Evolutionary conservation across 2,797 vertebrate species (phyloP).

Genomic region (Danio aesculapii): DNA sequence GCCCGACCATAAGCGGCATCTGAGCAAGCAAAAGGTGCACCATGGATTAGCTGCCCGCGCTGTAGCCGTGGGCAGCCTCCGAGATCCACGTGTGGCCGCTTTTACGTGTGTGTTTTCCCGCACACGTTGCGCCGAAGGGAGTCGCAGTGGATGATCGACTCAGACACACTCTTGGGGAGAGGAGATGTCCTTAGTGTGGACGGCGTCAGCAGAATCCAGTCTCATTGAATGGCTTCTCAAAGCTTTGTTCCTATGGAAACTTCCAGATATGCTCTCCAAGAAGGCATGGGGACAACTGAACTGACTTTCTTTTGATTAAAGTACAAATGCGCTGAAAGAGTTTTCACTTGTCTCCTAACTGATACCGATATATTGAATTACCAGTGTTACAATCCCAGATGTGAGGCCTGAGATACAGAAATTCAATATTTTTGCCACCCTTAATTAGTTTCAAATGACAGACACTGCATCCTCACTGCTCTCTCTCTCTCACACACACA

Average conservation of each 20-base stretch:
- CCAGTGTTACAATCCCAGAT: slow-evolving; percentile 24
- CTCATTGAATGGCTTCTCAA: slow-evolving; percentile 8
- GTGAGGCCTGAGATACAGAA: background rate
- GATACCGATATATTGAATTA: slow-evolving; percentile 24
- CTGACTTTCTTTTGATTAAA: slow-evolving; percentile 27
- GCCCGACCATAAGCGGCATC: slow-evolving; percentile 78
- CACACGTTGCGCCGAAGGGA: slow-evolving; percentile 52
- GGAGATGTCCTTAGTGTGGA: slow-evolving; percentile 33
- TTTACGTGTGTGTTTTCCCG: slow-evolving; percentile 32
- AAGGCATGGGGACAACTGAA: slow-evolving; percentile 13
- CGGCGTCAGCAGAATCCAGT: slow-evolving; percentile 1
- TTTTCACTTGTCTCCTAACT: slow-evolving; percentile 24
- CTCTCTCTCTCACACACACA: slow-evolving; percentile 48
- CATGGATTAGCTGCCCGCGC: slow-evolving; percentile 77
- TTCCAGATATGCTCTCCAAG: slow-evolving; percentile 1
- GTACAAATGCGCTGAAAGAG: slow-evolving; percentile 21
- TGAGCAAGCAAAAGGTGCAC: slow-evolving; percentile 77
- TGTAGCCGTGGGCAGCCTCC: slow-evolving; percentile 76
- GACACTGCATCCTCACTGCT: slow-evolving; percentile 39
- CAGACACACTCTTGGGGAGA: slow-evolving; percentile 39
- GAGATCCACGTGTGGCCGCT: slow-evolving; percentile 64
- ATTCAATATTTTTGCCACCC: slow-evolving; percentile 36
- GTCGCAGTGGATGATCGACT: slow-evolving; percentile 46
- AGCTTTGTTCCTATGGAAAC: slow-evolving; percentile 19
- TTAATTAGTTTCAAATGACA: slow-evolving; percentile 54